Evolutionary conservation across 2,797 vertebrate species (phyloP).

Genomic region (Sebastes oblongus): DNA sequence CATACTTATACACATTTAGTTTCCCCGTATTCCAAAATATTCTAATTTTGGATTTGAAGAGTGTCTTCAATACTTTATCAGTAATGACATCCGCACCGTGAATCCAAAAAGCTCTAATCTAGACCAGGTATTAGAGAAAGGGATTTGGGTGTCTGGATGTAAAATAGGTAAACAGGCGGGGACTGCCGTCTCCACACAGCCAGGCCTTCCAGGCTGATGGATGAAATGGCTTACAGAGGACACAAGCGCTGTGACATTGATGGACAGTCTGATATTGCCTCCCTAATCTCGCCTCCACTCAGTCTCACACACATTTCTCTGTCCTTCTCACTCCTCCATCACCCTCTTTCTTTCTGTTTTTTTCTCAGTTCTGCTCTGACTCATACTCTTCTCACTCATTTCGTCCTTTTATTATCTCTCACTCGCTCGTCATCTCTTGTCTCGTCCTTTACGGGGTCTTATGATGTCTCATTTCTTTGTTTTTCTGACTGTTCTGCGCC

Average conservation of each 20-base stretch:
- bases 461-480: conserved; percentile 9
- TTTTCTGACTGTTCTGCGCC: conserved; percentile 23
- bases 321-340: conserved; percentile 33
- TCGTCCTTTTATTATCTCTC: conserved; percentile 24
- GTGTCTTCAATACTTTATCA: not conserved
- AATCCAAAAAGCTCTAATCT: conserved; percentile 22
- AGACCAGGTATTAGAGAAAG: conserved; percentile 21
- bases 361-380: conserved; percentile 25
- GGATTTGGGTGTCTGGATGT: conserved; percentile 37
- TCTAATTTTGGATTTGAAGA: not conserved
- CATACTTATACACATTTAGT: not conserved
- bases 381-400: conserved; percentile 21
- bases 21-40: not conserved
- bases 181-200: conserved; percentile 25
- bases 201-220: conserved; percentile 61
- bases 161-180: conserved; percentile 56
- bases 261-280: conserved; percentile 79
- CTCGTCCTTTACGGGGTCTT: conserved; percentile 6
- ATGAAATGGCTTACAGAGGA: conserved; percentile 76
- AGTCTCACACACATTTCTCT: conserved; percentile 25
- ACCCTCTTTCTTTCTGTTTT: conserved; percentile 20
- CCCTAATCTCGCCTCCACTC: conserved; percentile 69
- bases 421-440: conserved; percentile 25
- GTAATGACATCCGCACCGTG: not conserved
- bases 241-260: conserved; percentile 74